Percentiles rank a stretch among this genome's conserved stretches.
Evolutionary conservation across 2,113 vertebrate genomes (phyloP).

Genomic region (Hippocampus barbouri): DNA sequence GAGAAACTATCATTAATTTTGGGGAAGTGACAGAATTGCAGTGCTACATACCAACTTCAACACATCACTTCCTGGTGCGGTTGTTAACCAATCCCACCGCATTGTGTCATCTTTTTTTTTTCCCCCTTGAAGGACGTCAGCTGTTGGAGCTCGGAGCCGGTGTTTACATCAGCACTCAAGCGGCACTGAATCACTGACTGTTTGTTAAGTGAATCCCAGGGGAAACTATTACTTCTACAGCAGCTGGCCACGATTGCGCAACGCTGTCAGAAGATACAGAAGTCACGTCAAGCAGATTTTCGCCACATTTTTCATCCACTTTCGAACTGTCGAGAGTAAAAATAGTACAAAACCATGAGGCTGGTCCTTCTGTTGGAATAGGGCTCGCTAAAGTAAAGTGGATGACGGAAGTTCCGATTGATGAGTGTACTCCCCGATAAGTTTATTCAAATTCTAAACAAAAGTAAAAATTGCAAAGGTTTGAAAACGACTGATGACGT

Average conservation of each 20-base stretch:
- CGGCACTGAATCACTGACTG: slow-evolving; percentile 39
- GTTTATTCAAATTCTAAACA: too few relatives aligned
- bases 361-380: neutral
- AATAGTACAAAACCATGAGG: neutral
- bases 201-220: neutral
- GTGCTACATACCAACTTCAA: neutral
- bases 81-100: neutral
- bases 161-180: slow-evolving; percentile 47
- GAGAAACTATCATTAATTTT: neutral
- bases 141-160: slow-evolving; percentile 30
- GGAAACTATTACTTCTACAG: neutral
- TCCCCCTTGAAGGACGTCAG: slow-evolving; percentile 20
- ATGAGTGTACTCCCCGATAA: too few relatives aligned
- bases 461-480: too few relatives aligned
- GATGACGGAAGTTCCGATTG: neutral
- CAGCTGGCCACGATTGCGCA: neutral
- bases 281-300: neutral
- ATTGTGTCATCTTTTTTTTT: neutral
- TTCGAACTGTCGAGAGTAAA: neutral
- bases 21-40: neutral
- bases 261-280: neutral
- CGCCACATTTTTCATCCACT: too few relatives aligned
- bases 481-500: too few relatives aligned
- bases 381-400: neutral
- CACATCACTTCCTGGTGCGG: slow-evolving; percentile 23